Evolutionary conservation across 2,113 vertebrate species (phyloP), one percentile per base, ranked within the genome.

Genomic region (Alethe diademata): DNA sequence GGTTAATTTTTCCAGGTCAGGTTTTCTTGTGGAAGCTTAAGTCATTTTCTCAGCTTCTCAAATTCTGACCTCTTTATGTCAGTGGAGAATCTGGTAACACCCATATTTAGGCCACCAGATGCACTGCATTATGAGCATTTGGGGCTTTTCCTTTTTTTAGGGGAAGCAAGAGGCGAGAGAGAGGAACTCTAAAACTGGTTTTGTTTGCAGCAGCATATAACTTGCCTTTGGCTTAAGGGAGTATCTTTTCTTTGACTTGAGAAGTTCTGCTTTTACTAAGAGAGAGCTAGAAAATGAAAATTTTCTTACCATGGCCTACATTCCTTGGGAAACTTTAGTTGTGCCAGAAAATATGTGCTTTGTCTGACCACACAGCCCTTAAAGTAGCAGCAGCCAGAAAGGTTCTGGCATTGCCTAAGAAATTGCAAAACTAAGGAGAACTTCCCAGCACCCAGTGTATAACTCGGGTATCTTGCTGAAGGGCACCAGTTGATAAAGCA

Each of bases 21-120:
- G 93, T 81, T 93, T 85, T 88, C 28, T 61, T 78, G 62, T 13
- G 65, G 88, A 96, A 96, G 90, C 75, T 81, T 64, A 83, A 92
- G 90, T 93, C 8, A 61, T 96, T 96, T 96, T 92, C 90, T 95
- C 72, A 86, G 69, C 61, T 78, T 92, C 81, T 93, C 70, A 48
- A 35, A 33, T 86, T 92, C 54, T 92, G 90, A 65, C 86, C 88
- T 93, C 92, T 78, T 93, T 95, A 86, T 2, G 47, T 94, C 92
- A 90, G 88, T 38, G n/a, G 53, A 56, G 61, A 66, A 86, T 91
- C 92, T 94, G 90, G 67, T 86, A 88, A 88, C 82, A 83, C n/a
- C 69, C 74, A 47, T 84, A 92, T 90, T 84, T 94, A 95, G 92
- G 79, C 88, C 69, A 86, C 88, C 85, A 93, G 86, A 90, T 92